Conservation (phyloP, 2,888 invertebrate species). For the Exephanes ischioxanthus region DNA sequence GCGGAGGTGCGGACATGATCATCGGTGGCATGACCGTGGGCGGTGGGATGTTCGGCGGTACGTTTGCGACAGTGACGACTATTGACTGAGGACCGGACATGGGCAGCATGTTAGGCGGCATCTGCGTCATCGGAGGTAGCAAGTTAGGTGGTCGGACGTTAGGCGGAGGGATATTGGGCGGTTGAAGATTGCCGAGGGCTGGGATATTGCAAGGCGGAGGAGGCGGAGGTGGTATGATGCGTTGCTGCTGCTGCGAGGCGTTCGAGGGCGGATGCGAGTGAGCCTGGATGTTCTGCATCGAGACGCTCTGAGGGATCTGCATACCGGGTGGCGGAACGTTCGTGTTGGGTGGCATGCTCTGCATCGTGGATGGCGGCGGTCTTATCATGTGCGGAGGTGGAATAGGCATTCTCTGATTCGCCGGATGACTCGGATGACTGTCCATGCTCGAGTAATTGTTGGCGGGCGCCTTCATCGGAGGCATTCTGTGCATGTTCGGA, state of each 20-base stretch:
- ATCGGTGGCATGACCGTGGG: conserved; percentile 79
- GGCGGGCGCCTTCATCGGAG: conserved; percentile 67
- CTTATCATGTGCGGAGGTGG: conserved; percentile 75
- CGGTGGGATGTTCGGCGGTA: conserved; percentile 79
- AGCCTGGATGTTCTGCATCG: conserved; percentile 61
- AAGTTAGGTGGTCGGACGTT: conserved; percentile 77
- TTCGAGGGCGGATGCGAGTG: conserved; percentile 44
- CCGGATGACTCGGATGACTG: conserved; percentile 73
- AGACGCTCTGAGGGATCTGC: conserved; percentile 62
- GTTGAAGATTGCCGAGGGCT: conserved; percentile 77
- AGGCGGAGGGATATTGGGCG: conserved; percentile 79
- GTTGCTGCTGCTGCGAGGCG: conserved; percentile 60
- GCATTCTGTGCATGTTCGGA: conserved; percentile 73
- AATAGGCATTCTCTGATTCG: conserved; percentile 76
- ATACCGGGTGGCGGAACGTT: conserved; percentile 79
- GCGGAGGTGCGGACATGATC: conserved; percentile 79
- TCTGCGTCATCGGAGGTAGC: conserved; percentile 80
- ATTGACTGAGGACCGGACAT: conserved; percentile 77
- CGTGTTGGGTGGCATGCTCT: conserved; percentile 80
- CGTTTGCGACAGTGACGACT: conserved; percentile 76
- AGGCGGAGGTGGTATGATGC: conserved; percentile 67
- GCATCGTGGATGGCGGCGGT: conserved; percentile 71
- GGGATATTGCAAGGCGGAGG: conserved; percentile 77
- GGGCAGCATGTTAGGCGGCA: conserved; percentile 80
- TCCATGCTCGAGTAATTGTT: conserved; percentile 75